These are phyloP conservation scores for Solea senegalensis DNA, from an alignment of 2,113 vertebrate genomes.

Conservation along the genomic window DNA sequence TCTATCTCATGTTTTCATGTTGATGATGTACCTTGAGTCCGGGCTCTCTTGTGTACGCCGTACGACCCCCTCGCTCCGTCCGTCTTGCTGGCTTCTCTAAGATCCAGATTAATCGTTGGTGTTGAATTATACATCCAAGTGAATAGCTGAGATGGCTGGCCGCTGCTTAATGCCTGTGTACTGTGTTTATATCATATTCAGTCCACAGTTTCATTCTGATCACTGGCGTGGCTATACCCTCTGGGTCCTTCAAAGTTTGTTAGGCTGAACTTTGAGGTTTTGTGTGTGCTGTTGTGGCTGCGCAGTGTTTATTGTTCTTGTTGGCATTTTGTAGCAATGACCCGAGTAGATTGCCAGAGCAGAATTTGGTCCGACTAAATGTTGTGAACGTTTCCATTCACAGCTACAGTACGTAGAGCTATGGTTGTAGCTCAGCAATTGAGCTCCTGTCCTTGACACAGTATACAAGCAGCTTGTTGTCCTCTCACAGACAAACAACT, in stretches of 20 bases:
- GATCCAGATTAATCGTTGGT: slow-evolving; percentile 81
- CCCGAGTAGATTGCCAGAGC: slow-evolving; percentile 1
- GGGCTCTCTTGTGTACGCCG: slow-evolving; percentile 71
- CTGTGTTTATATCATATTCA: slow-evolving; percentile 75
- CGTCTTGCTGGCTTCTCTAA: slow-evolving; percentile 60
- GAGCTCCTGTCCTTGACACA: too few relatives aligned
- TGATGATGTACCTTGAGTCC: slow-evolving; percentile 60
- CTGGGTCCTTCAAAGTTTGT: slow-evolving; percentile 72
- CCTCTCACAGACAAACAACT: too few relatives aligned
- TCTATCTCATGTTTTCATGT: slow-evolving; percentile 54
- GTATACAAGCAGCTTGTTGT: too few relatives aligned
- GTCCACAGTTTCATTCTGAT: slow-evolving; percentile 54
- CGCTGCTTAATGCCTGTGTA: slow-evolving; percentile 71
- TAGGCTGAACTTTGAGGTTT: slow-evolving; percentile 69
- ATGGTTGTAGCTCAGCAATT: background rate
- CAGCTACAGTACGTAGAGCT: too few relatives aligned
- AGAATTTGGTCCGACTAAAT: background rate
- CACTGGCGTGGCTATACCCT: slow-evolving; percentile 62
- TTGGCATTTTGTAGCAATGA: slow-evolving; percentile 25
- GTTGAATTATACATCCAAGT: slow-evolving; percentile 87
- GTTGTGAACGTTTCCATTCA: too few relatives aligned
- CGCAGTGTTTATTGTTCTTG: slow-evolving; percentile 38
- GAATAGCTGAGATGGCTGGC: slow-evolving; percentile 75
- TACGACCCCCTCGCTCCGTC: slow-evolving; percentile 31
- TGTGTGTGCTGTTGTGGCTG: slow-evolving; percentile 24